These are phyloP conservation scores for Xylocopa sonorina DNA, from an alignment of 1,140 invertebrate genomes.

Conservation along the genomic window DNA sequence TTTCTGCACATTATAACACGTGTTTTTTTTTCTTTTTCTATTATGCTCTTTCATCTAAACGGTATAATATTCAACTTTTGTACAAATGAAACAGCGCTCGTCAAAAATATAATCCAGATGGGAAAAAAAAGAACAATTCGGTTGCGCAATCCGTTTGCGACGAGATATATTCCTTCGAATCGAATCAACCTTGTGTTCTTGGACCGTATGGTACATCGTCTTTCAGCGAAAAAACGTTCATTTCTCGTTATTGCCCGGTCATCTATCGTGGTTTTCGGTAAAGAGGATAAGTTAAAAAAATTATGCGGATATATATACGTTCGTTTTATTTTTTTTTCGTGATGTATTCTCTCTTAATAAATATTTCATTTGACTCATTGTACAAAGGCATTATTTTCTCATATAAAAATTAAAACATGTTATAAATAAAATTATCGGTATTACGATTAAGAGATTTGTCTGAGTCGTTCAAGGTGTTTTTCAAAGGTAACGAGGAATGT, in stretches of 20 bases:
- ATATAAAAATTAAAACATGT: constrained; percentile 66
- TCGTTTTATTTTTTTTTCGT: constrained; percentile 36
- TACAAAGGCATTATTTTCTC: constrained; percentile 67
- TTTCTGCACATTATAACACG: constrained; percentile 22
- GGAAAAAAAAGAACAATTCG: not conserved
- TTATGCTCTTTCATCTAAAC: not conserved
- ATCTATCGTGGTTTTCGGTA: constrained; percentile 19
- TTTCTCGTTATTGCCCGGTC: constrained; percentile 22
- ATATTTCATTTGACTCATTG: constrained; percentile 42
- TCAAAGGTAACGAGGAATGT: constrained; percentile 57
- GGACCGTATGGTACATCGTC: no score
- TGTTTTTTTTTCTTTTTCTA: not conserved
- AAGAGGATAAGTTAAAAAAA: constrained; percentile 31
- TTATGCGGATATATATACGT: constrained; percentile 27
- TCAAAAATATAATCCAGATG: no score
- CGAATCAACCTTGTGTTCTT: not conserved
- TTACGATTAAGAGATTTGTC: constrained; percentile 16
- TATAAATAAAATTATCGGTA: constrained; percentile 62
- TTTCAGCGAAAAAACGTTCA: not conserved
- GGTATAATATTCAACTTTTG: not conserved
- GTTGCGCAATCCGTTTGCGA: not conserved
- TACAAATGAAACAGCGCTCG: constrained; percentile 11
- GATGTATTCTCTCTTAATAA: constrained; percentile 39
- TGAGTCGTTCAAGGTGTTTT: constrained; percentile 15
- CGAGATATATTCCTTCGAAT: not conserved